Percentiles rank a stretch among this genome's conserved stretches.
These are phyloP conservation scores for Leptobrachium leishanense DNA, from an alignment of 2,113 vertebrate species.

Conservation along the genomic window DNA sequence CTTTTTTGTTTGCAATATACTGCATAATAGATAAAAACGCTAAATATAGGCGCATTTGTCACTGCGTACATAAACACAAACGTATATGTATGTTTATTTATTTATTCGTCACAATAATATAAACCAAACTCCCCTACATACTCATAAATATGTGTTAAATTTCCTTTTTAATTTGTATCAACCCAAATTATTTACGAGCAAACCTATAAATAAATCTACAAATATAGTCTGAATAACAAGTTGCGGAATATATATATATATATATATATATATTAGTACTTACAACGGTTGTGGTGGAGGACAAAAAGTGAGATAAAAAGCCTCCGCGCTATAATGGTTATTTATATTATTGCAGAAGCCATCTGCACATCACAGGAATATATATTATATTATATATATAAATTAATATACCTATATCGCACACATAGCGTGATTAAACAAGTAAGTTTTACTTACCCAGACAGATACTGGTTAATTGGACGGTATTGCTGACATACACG, in stretches of 20 bases:
- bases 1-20: no score
- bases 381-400: background rate
- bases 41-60: background rate
- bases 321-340: no score
- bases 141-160: no score
- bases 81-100: background rate
- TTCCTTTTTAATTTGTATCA: no score
- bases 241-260: background rate
- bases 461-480: background rate
- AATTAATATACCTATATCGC: background rate
- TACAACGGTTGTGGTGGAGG: no score
- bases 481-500: background rate
- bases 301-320: no score
- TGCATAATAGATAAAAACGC: background rate
- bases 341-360: background rate
- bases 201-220: no score
- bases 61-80: background rate
- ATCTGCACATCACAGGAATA: background rate
- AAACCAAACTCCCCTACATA: no score
- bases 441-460: slow-evolving; percentile 18
- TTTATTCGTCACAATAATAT: background rate
- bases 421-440: background rate
- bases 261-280: background rate
- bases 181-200: no score
- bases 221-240: background rate